A percentile compares a stretch with the other conserved stretches of the same genome.
phyloP scores from a whole-genome alignment of 2,888 invertebrate genomes.

The Drosophila nr. fundita region DNA sequence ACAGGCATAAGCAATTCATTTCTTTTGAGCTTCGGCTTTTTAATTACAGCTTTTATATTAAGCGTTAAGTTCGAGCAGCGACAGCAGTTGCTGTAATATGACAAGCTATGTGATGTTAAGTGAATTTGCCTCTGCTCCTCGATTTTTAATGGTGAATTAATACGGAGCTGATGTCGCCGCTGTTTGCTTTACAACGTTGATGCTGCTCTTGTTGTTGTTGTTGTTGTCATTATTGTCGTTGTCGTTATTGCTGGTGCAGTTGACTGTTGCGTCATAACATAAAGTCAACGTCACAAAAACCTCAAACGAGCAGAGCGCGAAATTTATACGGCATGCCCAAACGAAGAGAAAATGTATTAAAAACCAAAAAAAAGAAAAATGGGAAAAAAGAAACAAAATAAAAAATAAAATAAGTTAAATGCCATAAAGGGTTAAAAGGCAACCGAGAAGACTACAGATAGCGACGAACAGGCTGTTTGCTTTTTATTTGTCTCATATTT shows the following conservation, averaged over 20 bases:
- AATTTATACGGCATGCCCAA: constrained; percentile 50
- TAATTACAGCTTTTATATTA: constrained; percentile 6
- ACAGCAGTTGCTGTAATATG: constrained; percentile 8
- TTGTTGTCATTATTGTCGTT: constrained; percentile 9
- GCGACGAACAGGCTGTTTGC: constrained; percentile 55
- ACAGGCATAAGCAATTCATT: neutral
- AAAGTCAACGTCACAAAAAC: constrained; percentile 44
- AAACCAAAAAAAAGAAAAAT: constrained; percentile 8
- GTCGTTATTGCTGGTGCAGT: constrained; percentile 52
- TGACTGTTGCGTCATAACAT: constrained; percentile 71
- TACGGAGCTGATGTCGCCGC: constrained; percentile 22
- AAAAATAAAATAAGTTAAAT: neutral
- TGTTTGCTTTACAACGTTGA: neutral
- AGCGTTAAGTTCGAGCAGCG: neutral
- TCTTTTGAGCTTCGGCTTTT: neutral
- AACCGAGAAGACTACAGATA: constrained; percentile 22
- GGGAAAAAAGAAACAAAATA: constrained; percentile 2
- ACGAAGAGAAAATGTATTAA: constrained; percentile 10
- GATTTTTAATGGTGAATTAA: constrained; percentile 37
- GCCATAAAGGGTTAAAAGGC: constrained; percentile 35
- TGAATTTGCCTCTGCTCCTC: constrained; percentile 37
- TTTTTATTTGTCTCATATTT: constrained; percentile 82
- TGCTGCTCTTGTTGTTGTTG: constrained; percentile 14
- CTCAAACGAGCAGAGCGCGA: constrained; percentile 56
- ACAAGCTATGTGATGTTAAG: constrained; percentile 46